Conservation (phyloP, 1,140 invertebrate species). For the Asbolus verrucosus region DNA sequence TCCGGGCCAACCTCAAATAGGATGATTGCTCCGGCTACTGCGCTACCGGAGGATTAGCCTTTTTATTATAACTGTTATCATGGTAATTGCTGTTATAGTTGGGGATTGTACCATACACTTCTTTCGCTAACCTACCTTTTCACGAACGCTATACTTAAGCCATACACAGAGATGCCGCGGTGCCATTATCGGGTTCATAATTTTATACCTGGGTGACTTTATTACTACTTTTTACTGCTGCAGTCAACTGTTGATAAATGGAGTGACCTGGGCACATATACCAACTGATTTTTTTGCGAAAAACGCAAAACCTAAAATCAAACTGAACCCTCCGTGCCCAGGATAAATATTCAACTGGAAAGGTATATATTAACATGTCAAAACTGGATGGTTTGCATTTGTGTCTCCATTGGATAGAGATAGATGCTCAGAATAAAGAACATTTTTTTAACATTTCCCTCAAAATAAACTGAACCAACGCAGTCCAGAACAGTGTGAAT, state of each 20-base stretch:
- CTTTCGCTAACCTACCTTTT: constrained; percentile 29
- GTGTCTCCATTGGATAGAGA: too few relatives aligned
- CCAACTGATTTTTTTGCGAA: constrained; percentile 16
- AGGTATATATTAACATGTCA: too few relatives aligned
- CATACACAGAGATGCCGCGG: constrained; percentile 13
- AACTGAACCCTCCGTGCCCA: too few relatives aligned
- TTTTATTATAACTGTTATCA: constrained; percentile 39
- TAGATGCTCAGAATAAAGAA: too few relatives aligned
- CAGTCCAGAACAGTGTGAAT: too few relatives aligned
- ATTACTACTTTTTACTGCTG: constrained; percentile 34
- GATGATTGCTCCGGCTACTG: constrained; percentile 29
- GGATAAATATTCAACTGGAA: too few relatives aligned
- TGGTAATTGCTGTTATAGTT: constrained; percentile 36
- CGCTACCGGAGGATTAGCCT: constrained; percentile 34
- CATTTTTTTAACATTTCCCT: too few relatives aligned
- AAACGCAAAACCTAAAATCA: too few relatives aligned
- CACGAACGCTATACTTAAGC: constrained; percentile 23
- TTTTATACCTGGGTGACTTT: constrained; percentile 39
- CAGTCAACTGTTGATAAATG: constrained; percentile 37
- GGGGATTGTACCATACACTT: constrained; percentile 5
- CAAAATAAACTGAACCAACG: too few relatives aligned
- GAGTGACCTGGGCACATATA: constrained; percentile 14
- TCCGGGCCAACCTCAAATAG: constrained; percentile 31
- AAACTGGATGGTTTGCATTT: too few relatives aligned
- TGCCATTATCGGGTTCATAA: constrained; percentile 37